Evolutionary conservation across 2,888 invertebrate species (phyloP), one percentile per base, ranked within the genome.

Genomic region (Carabus problematicus): DNA sequence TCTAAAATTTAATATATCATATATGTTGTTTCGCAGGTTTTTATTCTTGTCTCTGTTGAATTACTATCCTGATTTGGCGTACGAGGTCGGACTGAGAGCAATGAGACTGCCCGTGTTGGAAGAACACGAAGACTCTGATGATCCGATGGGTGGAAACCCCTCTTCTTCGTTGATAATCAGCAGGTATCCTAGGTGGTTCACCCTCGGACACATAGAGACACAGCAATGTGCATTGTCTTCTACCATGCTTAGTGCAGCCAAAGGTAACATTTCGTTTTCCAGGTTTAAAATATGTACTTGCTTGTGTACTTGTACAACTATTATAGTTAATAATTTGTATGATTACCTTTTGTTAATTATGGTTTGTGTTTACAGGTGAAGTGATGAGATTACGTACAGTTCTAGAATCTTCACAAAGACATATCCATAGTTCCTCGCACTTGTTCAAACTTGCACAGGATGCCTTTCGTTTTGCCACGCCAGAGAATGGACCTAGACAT

Each of bases 381-480:
- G 87, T 89, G 0, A 85, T 87, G 71, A 85, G 92, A 0, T 81
- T 94, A 63, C 85, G 90, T 3, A 89, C 89, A 0, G 92, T 94
- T 9, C 82, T 93, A 59, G 92, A 91, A 75, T 91, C 92, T 18
- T 90, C 92, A 8, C 91, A 91, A 80, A 83, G 90, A 39, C 92
- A 93, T 84, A 93, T 94, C 74, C 92, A 93, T 75, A 92, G 91
- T 74, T 92, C 93, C 4, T 91, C 92, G 60, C 93, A 93, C 82
- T 85, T 94, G 78, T 94, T 93, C 84, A 90, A 92, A 72, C 83
- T 94, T 70, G 93, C 94, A 70, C 93, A 93, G 80, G 93, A 94
- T 83, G 92, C 93, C 71, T 89, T 93, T 81, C 87, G 92, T 11
- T 92, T 92, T 80, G 92, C 93, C 47, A 91, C 91, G 45, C 92